phyloP scores from a whole-genome alignment of 2,797 vertebrate species.

The Hypotaenidia okinawae region DNA sequence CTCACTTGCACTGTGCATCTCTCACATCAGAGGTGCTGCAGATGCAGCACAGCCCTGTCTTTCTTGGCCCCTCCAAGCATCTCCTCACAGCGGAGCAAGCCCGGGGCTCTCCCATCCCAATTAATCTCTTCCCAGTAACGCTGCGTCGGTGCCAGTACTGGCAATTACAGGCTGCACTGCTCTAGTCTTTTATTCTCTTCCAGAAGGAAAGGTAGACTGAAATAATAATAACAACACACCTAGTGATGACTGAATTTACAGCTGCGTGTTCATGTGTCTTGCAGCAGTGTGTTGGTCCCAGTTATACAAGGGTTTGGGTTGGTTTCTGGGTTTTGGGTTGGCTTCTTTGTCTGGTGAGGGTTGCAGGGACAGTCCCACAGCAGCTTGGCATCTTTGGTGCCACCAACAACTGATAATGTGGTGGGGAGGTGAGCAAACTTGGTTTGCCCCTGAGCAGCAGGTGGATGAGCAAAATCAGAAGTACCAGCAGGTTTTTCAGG shows the following conservation, averaged over 20 bases:
- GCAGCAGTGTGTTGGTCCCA: not conserved
- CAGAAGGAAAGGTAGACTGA: not conserved
- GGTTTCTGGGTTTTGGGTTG: not conserved
- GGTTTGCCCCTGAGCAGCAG: not conserved
- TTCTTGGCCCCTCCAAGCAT: not conserved
- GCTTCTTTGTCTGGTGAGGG: not conserved
- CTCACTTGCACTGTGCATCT: not conserved
- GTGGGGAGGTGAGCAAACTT: not conserved
- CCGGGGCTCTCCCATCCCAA: not conserved
- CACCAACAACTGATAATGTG: not conserved
- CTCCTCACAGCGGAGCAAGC: not conserved
- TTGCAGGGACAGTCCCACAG: not conserved
- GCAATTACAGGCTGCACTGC: not conserved
- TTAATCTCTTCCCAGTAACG: not conserved
- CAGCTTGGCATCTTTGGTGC: not conserved
- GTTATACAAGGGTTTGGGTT: not conserved
- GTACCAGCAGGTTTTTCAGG: not conserved
- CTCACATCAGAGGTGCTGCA: not conserved
- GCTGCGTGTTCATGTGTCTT: not conserved
- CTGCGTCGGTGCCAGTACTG: not conserved
- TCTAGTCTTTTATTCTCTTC: not conserved
- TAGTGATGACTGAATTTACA: not conserved
- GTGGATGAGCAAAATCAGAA: not conserved
- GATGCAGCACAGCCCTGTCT: not conserved
- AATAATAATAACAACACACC: not conserved